A percentile compares a stretch with the other conserved stretches of the same genome.
Conservation (phyloP, 2,113 vertebrate genomes). For the Helogale parvula region DNA sequence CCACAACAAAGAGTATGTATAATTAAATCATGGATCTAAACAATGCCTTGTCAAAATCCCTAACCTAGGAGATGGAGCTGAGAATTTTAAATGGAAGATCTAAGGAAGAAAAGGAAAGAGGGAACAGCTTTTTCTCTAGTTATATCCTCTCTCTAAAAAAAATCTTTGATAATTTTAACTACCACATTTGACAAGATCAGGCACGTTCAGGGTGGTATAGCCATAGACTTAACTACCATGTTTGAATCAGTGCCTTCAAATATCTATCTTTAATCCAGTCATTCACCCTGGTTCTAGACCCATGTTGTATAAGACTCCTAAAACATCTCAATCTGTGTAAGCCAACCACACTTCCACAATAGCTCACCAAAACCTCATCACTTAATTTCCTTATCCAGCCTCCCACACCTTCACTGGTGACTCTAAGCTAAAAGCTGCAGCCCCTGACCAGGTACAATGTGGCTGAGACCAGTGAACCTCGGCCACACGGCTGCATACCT, state of each 20-base stretch:
- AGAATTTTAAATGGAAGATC: conserved; percentile 16
- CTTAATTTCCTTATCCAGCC: neutral
- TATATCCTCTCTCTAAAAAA: neutral
- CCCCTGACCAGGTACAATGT: too few species aligned
- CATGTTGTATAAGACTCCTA: neutral
- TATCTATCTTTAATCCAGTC: neutral
- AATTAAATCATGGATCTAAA: neutral
- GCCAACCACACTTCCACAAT: neutral
- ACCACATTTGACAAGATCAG: neutral
- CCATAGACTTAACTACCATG: neutral
- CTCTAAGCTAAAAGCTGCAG: neutral
- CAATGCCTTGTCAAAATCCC: neutral
- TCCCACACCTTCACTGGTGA: neutral
- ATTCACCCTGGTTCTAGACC: neutral
- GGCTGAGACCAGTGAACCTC: neutral
- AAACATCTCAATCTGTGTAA: neutral
- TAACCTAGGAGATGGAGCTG: neutral
- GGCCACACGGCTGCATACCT: neutral
- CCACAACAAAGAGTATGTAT: neutral
- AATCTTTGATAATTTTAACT: neutral
- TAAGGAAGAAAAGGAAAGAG: neutral
- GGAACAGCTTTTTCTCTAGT: neutral
- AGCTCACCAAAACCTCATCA: neutral
- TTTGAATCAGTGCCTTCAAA: neutral
- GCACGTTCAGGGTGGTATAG: too few species aligned